Evolutionary conservation across 2,797 vertebrate genomes (phyloP), one percentile per base, ranked within the genome.

Genomic region (Chromobotia macracanthus): DNA sequence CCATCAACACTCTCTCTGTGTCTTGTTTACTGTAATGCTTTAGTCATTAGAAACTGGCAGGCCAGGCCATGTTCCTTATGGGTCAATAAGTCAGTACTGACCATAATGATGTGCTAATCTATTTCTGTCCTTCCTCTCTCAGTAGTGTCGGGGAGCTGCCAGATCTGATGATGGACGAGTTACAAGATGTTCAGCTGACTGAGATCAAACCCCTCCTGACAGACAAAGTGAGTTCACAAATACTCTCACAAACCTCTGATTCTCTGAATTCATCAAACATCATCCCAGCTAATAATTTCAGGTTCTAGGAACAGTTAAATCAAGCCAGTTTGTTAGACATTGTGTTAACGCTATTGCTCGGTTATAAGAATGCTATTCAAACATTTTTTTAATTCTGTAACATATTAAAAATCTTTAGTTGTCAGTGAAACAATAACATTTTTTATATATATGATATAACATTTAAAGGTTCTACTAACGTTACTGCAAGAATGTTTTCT

Each of bases 201-300:
- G 96, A 97, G 91, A 97, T 98, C 90, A 98, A 97, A 85, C 96
- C 96, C 0, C 96, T 97, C 41, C 92, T 97, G 86, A 96, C 96
- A 10, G 94, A 95, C 83, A 96, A 97, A 94, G 96, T 97, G 91
- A 94, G 68, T 65, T 58, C 19, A 35, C 28, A 21, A n/a, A 56
- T 13, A 19, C 53, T 2, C 50, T 25, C 12, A 4, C 68, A 23
- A 28, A n/a, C n/a, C 21, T 50, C 31, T 7, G 13, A 10, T 75
- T 11, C 31, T 5, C 60, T 12, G 19, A n/a, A 48, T 21, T n/a
- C 9, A 6, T 53, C 7, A 53, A 63, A 68, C 18, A 15, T 44
- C 66, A 38, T 25, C 31, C 31, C 31, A 31, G 31, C 31, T 2
- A 31, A 31, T 5, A 31, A 2, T 31, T 31, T 31, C 5, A 5